These are phyloP conservation scores for Masnerella sp. DNA, from an alignment of 2,888 invertebrate species.

Conservation along the genomic window DNA sequence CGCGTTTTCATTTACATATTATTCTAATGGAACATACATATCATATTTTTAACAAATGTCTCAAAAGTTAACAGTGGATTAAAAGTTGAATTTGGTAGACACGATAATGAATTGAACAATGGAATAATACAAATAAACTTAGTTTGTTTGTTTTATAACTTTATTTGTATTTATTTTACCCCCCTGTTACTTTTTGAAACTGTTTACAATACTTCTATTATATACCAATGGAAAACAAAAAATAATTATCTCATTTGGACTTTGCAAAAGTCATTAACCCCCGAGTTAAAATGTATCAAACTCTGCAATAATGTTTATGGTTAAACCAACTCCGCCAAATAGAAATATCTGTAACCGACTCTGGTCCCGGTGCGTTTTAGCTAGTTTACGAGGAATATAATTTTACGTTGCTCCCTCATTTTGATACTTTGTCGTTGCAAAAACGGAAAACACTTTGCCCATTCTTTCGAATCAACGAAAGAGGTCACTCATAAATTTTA, in stretches of 20 bases:
- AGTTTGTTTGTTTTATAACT: neutral
- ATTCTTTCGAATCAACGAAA: neutral
- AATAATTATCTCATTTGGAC: conserved; percentile 4
- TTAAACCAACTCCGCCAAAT: conserved; percentile 16
- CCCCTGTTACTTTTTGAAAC: no score
- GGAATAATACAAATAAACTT: neutral
- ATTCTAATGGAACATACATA: conserved; percentile 19
- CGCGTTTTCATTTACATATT: neutral
- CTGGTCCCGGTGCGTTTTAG: conserved; percentile 35
- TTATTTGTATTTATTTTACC: neutral
- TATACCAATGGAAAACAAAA: conserved; percentile 15
- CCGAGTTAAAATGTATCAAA: conserved; percentile 14
- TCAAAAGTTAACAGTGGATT: conserved; percentile 5
- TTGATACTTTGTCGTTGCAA: conserved; percentile 11
- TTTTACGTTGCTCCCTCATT: conserved; percentile 13
- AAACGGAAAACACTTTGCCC: conserved; percentile 10
- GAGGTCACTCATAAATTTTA: neutral
- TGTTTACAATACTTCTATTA: neutral
- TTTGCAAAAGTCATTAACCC: conserved; percentile 17
- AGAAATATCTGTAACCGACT: conserved; percentile 28
- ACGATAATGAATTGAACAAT: neutral
- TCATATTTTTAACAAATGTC: conserved; percentile 10
- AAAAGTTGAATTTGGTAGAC: no score
- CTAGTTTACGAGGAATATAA: conserved; percentile 5
- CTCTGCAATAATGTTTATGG: conserved; percentile 12